Evolutionary conservation across 1,140 invertebrate species (phyloP).

Genomic region (Calliopsis andreniformis): DNA sequence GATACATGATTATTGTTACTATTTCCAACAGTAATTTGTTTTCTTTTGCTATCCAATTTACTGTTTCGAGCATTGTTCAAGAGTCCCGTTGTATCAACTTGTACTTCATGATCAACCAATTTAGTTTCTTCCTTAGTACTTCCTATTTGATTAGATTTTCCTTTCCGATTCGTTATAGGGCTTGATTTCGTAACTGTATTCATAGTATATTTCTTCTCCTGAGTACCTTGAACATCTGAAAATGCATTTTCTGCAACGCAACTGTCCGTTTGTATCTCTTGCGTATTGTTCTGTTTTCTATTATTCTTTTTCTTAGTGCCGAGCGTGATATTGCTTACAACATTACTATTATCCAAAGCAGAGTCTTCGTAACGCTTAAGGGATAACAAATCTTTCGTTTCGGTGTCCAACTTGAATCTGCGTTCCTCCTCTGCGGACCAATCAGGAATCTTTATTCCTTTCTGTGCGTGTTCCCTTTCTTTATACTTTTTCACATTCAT

Average conservation of each 20-base stretch:
- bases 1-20: slow-evolving; percentile 69
- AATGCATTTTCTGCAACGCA: slow-evolving; percentile 18
- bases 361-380: slow-evolving; percentile 59
- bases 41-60: slow-evolving; percentile 71
- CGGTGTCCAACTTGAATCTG: slow-evolving; percentile 73
- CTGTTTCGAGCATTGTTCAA: slow-evolving; percentile 57
- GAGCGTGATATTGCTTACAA: slow-evolving; percentile 41
- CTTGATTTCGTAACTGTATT: slow-evolving; percentile 63
- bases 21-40: slow-evolving; percentile 57
- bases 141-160: slow-evolving; percentile 55
- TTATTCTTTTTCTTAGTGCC: slow-evolving; percentile 48
- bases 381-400: slow-evolving; percentile 64
- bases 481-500: slow-evolving; percentile 72
- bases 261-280: slow-evolving; percentile 51
- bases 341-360: slow-evolving; percentile 43
- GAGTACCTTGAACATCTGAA: slow-evolving; percentile 38
- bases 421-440: slow-evolving; percentile 75
- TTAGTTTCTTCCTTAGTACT: slow-evolving; percentile 70
- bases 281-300: slow-evolving; percentile 49
- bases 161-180: slow-evolving; percentile 66
- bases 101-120: slow-evolving; percentile 65
- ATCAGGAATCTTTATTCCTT: slow-evolving; percentile 70
- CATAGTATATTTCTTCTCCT: slow-evolving; percentile 56
- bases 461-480: slow-evolving; percentile 66
- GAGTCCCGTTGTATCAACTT: slow-evolving; percentile 36